Conservation (phyloP, 2,113 vertebrate species). For the Gulo gulo region DNA sequence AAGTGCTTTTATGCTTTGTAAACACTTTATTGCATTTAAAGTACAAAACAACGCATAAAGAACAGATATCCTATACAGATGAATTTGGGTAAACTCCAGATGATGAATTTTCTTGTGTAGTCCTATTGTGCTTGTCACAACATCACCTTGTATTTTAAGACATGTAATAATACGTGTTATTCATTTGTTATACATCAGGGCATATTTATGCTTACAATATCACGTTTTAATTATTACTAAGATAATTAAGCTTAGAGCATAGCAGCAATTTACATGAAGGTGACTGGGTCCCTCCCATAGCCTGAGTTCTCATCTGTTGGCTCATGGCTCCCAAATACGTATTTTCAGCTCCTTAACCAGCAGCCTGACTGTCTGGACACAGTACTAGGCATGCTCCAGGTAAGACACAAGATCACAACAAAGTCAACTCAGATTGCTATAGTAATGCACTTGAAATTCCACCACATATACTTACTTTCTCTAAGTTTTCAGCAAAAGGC, state of each 20-base stretch:
- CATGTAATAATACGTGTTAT: neutral
- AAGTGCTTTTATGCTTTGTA: neutral
- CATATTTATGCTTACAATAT: neutral
- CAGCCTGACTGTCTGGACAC: neutral
- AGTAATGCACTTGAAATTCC: accelerated
- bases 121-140: neutral
- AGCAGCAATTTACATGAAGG: neutral
- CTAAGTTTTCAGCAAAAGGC: neutral
- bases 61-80: neutral
- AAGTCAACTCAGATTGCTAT: neutral
- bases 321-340: neutral
- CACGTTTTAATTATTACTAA: neutral
- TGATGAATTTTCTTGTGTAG: neutral
- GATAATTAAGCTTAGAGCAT: neutral
- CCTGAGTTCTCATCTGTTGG: neutral
- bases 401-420: too few relatives aligned
- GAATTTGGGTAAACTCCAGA: neutral
- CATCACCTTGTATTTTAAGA: neutral
- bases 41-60: neutral
- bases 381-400: accelerated
- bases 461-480: neutral
- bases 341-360: neutral
- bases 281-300: neutral
- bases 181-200: neutral
- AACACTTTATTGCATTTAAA: conserved; percentile 48